phyloP scores from a whole-genome alignment of 2,797 vertebrate genomes.

The Pseudochaenichthys georgianus region DNA sequence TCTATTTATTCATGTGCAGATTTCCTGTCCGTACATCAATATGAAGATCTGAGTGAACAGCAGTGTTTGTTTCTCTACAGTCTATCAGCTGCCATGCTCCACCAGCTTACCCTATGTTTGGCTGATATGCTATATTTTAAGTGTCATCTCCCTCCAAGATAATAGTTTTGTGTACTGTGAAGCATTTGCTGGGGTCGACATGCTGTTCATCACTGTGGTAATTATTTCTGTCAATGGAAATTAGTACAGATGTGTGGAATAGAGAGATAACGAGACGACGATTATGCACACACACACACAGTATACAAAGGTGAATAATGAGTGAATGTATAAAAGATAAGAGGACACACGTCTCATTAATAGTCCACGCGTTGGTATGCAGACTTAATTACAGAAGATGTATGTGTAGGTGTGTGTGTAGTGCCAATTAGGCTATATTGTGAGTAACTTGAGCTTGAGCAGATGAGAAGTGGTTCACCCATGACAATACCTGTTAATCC shows the following conservation, averaged over 20 bases:
- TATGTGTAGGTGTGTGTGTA: background rate
- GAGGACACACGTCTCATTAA: constrained; percentile 38
- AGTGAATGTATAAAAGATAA: constrained; percentile 45
- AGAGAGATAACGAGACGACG: constrained; percentile 56
- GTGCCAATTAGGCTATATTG: background rate
- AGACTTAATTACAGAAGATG: constrained; percentile 25
- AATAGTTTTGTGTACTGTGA: constrained; percentile 47
- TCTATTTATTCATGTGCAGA: constrained; percentile 1
- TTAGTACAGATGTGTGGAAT: constrained; percentile 62
- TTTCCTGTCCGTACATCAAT: background rate
- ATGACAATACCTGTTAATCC: constrained; percentile 5
- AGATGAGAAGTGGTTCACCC: constrained; percentile 11
- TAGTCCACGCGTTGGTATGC: constrained; percentile 8
- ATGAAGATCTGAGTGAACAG: constrained; percentile 7
- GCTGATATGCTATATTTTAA: constrained; percentile 53
- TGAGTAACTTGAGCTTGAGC: background rate
- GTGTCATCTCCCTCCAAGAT: constrained; percentile 56
- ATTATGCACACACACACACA: constrained; percentile 13
- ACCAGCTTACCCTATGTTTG: constrained; percentile 60
- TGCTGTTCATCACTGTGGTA: constrained; percentile 46
- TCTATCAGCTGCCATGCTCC: constrained; percentile 31
- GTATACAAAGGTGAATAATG: constrained; percentile 45
- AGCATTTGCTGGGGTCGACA: constrained; percentile 12
- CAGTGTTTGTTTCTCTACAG: constrained; percentile 37
- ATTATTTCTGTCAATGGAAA: constrained; percentile 70